Base-by-base conservation (phyloP, 92 coral and sea anemone genomes). In the Bergia sp. region DNA sequence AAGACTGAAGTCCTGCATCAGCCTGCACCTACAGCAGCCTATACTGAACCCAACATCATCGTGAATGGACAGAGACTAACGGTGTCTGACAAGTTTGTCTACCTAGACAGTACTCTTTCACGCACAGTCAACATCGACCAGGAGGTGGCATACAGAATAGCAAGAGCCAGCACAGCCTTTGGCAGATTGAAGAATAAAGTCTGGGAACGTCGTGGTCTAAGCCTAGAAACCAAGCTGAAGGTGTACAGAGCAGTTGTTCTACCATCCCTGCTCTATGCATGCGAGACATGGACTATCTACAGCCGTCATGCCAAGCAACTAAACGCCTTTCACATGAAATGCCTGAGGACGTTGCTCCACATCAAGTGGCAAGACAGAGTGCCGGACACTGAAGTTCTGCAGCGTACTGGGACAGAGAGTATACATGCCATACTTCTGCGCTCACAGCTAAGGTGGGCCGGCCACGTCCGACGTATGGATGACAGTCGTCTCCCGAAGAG, bases 231-330 rank as follows among this genome's bases (percentile, higher is more conserved):
- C 15, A 86, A 90, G 88, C 57, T 74, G 47, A 73, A 80, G 5
- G 90, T 90, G 16, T 86, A 86, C 90, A 0, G 65, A 0, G 93
- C 90, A 42, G 88, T 81, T 1, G 90, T 87, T 10, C 87, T 90
- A 7, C 58, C 81, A 43, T 29, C 88, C 66, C 82, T 90, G 13
- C 84, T 90, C 86, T 90, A 65, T 75, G 86, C 88, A 74, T 91
- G 81, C 39, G 86, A 91, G 72, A 75, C 91, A 4, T 88, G 88
- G 93, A 87, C 88, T 5, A 76, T 76, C 55, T 89, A 89, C 91
- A 37, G 40, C 79, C 79, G 10, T 43, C 80, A 71, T 53, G n/a
- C 79, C 64, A 76, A 73, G 75, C 29, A 29, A 29, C 29, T 29
- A 29, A 29, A 29, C 29, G 29, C 29, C 29, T 29, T 29, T 29